Evolutionary conservation across 2,113 vertebrate genomes (phyloP).

Genomic region (Corapipo altera): DNA sequence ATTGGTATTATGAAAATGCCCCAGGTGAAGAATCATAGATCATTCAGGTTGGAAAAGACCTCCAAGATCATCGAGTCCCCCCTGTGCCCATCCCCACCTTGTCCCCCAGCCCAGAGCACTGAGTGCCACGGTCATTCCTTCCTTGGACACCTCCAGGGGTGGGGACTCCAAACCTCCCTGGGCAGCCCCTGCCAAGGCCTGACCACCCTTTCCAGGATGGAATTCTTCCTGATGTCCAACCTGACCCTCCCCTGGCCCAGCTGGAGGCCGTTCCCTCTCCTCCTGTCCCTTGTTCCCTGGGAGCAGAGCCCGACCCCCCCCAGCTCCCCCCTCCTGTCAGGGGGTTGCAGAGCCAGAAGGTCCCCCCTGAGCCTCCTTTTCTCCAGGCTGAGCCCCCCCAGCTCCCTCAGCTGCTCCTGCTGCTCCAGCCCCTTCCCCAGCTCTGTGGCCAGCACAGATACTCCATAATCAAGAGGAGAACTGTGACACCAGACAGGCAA

Average conservation of each 20-base stretch:
- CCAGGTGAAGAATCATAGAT: background rate
- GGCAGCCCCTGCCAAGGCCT: background rate
- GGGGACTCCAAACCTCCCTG: background rate
- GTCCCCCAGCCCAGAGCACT: background rate
- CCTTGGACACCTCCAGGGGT: background rate
- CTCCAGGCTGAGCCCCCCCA: background rate
- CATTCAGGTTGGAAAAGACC: background rate
- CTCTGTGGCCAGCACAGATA: background rate
- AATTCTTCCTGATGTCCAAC: background rate
- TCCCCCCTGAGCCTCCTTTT: background rate
- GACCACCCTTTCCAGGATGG: background rate
- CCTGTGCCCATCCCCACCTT: background rate
- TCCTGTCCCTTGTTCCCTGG: background rate
- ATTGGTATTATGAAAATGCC: background rate
- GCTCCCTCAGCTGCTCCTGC: background rate
- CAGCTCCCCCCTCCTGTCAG: background rate
- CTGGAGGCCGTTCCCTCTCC: background rate
- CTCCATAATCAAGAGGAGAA: background rate
- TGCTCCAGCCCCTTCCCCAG: background rate
- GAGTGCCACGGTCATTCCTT: background rate
- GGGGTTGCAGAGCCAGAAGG: background rate
- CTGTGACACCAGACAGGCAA: background rate
- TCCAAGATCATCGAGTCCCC: background rate
- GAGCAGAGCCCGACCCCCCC: background rate
- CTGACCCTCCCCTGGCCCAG: background rate